These are phyloP conservation scores for Coelinius sp. DNA, from an alignment of 2,888 invertebrate genomes.

Conservation along the genomic window DNA sequence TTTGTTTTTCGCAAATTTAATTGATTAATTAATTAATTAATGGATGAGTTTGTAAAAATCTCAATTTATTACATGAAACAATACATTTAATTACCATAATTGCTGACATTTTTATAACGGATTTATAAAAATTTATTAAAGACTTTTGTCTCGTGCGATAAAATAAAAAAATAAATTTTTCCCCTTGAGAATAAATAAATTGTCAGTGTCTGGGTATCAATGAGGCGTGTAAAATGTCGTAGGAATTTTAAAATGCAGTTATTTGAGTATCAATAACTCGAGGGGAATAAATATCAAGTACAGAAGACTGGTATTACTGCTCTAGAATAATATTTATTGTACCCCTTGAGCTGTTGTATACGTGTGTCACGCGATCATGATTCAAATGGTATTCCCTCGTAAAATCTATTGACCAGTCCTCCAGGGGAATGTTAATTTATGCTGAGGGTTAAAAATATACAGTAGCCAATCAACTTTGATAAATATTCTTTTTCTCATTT, in stretches of 20 bases:
- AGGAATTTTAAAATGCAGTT: neutral
- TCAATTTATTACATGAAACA: neutral
- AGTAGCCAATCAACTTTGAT: neutral
- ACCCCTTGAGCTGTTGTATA: neutral
- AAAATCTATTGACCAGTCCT: neutral
- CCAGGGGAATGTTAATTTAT: neutral
- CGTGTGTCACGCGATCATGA: conserved; percentile 11
- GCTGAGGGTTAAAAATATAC: neutral
- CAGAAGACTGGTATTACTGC: neutral
- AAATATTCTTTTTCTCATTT: neutral
- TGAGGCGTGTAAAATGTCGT: neutral
- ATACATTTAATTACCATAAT: neutral
- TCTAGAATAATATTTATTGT: conserved; percentile 3
- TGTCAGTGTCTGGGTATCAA: neutral
- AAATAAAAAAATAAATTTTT: neutral
- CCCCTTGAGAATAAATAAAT: neutral
- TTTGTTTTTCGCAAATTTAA: neutral
- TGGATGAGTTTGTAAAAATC: neutral
- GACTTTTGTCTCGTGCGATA: neutral
- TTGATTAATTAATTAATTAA: conserved; percentile 1
- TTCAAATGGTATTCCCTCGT: neutral
- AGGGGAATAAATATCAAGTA: neutral
- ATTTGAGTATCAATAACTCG: neutral
- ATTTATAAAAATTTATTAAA: neutral
- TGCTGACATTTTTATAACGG: neutral